Base-by-base conservation (phyloP, 2,797 vertebrate species). In the Ataeniobius toweri region DNA sequence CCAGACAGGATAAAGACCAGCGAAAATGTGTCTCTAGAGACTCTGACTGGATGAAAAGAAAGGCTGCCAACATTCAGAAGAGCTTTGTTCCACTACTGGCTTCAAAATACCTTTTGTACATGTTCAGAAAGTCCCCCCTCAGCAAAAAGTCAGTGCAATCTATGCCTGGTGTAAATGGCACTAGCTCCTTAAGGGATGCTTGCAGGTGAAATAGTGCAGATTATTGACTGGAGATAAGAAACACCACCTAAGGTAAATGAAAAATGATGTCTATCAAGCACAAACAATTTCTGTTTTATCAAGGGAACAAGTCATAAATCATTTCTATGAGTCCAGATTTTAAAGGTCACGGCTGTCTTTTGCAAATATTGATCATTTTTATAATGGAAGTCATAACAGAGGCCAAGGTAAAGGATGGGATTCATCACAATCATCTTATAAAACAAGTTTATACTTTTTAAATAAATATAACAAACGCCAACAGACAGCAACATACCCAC, bases 401-500 rank as follows among this genome's bases (percentile, higher is more conserved):
- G 1, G 0, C 2, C 13, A 73, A 71, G 12, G 13, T 20, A 18
- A 74, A 55, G 2, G 9, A 6, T 73, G 70, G 36, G 10, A 26
- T 18, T 46, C 24, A 26, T 46, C 41, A 26, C 44, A 46, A 13
- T 16, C 24, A 2, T 26, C 1, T 10, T 12, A 14, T 3, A 26
- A 68, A 82, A 48, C 22, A 61, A 20, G 31, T 83, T 46, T 48
- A 28, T 48, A 26, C 14, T 4, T 70, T 73, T 78, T 22, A 76
- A 78, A 67, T 67, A 36, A 24, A 26, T 26, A 26, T 70, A 93
- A 80, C 88, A 86, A 91, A 92, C 81, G 76, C 93, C 86, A 93
- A 91, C 88, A 93, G 93, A 94, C 84, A 92, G 93, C 92, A 95
- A 99, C 98, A 83, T 99, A 99, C 98, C 98, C 96, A 99, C 98